These are phyloP conservation scores for Bergia puertoricense DNA, from an alignment of 92 coral and sea anemone genomes.

Conservation along the genomic window DNA sequence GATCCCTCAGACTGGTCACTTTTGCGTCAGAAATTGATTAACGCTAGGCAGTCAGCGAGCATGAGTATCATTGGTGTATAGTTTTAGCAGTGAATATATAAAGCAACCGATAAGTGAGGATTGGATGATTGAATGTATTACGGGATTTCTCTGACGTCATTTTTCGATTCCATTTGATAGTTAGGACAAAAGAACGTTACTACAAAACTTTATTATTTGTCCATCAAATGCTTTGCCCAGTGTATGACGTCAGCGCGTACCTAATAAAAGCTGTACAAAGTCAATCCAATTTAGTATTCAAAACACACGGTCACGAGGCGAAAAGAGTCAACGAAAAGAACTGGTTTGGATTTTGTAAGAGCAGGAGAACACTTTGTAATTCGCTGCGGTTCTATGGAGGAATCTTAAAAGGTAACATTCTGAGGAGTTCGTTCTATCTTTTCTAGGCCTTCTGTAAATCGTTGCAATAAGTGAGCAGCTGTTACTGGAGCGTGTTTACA, in stretches of 20 bases:
- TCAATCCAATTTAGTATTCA: slow-evolving; percentile 12
- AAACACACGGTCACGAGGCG: slow-evolving; percentile 26
- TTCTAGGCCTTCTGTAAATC: too few species aligned
- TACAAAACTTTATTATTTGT: too few species aligned
- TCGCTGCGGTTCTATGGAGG: not conserved
- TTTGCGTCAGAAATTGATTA: too few species aligned
- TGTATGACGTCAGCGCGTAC: slow-evolving; percentile 8
- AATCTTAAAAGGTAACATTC: not conserved
- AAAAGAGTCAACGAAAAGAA: not conserved
- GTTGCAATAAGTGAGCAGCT: not conserved
- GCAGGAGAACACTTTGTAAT: not conserved
- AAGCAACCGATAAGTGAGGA: too few species aligned
- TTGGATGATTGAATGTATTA: too few species aligned
- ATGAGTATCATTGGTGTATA: too few species aligned
- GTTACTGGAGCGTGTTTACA: not conserved
- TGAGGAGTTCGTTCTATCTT: not conserved
- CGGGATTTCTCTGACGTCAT: too few species aligned
- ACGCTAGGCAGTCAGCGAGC: too few species aligned
- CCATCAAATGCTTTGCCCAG: not conserved
- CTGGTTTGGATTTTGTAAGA: not conserved
- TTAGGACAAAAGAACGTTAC: not conserved
- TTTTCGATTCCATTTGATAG: not conserved
- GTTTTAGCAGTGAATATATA: too few species aligned
- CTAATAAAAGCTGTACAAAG: not conserved
- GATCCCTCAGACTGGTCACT: too few species aligned